A percentile compares a stretch with the other conserved stretches of the same genome.
Evolutionary conservation across 2,888 invertebrate genomes (phyloP).

Genomic region (Meloe dianella): DNA sequence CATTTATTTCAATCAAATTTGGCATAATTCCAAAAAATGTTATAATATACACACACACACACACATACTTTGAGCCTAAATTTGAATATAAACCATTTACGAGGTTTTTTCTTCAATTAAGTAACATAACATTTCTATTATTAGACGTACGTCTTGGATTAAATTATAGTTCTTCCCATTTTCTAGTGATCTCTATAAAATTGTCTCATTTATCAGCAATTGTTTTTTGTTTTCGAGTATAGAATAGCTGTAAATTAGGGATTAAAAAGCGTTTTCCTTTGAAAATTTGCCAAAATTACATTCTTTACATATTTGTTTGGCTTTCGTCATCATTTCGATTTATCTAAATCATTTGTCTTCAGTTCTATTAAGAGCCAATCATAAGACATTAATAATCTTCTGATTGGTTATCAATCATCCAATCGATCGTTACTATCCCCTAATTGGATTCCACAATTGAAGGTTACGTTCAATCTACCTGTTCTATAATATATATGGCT

Average conservation of each 20-base stretch:
- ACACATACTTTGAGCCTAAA: not conserved
- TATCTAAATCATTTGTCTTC: not conserved
- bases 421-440: no score
- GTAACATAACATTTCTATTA: not conserved
- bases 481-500: no score
- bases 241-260: no score
- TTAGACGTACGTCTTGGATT: not conserved
- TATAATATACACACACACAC: not conserved
- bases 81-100: not conserved
- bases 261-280: not conserved
- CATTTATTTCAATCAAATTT: constrained; percentile 4
- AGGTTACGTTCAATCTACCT: no score
- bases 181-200: no score
- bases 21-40: not conserved
- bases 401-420: not conserved
- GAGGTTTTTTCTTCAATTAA: not conserved
- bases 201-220: no score
- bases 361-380: no score
- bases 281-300: not conserved
- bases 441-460: no score
- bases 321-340: not conserved
- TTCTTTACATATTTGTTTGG: not conserved
- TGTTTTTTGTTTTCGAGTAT: no score
- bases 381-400: no score
- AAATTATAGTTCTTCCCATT: no score